These are phyloP conservation scores for Trachelus troglodyta DNA, from an alignment of 2,888 invertebrate species.

Conservation along the genomic window DNA sequence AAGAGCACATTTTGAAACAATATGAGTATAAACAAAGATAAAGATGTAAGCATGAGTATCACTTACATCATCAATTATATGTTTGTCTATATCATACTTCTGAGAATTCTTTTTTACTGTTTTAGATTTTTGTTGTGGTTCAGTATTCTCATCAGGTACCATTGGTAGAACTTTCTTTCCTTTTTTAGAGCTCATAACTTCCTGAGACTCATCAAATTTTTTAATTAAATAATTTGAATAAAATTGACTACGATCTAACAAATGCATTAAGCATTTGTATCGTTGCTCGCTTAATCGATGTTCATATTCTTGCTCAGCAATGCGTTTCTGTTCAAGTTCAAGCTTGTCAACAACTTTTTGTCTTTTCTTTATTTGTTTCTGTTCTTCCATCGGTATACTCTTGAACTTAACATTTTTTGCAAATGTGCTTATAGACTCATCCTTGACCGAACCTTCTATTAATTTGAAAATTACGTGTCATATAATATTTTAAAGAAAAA, in stretches of 20 bases:
- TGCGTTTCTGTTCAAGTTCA: background rate
- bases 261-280: constrained; percentile 56
- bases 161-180: background rate
- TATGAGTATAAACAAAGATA: background rate
- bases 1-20: background rate
- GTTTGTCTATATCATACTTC: constrained; percentile 25
- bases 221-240: constrained; percentile 43
- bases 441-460: background rate
- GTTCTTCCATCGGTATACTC: background rate
- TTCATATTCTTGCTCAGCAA: constrained; percentile 36
- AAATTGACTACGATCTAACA: constrained; percentile 52
- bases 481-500: background rate
- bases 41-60: background rate
- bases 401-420: constrained; percentile 4
- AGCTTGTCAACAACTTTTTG: background rate
- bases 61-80: constrained; percentile 36
- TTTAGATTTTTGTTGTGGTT: constrained; percentile 21
- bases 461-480: background rate
- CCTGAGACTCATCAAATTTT: constrained; percentile 34
- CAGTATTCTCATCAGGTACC: constrained; percentile 16
- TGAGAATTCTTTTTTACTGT: constrained; percentile 3
- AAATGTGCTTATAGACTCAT: background rate
- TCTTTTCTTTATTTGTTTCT: constrained; percentile 13
- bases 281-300: constrained; percentile 44
- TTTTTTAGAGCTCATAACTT: background rate